Base-by-base conservation (phyloP, 2,113 vertebrate genomes). In the Cyprinodon variegatus region DNA sequence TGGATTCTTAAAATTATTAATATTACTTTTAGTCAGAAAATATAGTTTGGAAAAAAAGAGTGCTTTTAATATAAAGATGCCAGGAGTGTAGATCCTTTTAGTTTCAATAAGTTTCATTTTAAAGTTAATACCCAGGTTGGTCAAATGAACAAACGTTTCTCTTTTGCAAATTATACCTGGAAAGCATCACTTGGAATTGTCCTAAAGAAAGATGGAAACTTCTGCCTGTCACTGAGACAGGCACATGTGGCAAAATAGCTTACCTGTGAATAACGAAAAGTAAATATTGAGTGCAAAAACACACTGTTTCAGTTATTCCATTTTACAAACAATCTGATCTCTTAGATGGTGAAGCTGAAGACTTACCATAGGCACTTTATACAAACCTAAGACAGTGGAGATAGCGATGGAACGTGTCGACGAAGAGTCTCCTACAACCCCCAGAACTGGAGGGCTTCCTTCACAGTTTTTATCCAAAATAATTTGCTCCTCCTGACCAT, bases 391-490 rank as follows among this genome's bases (percentile, higher is more conserved):
- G 2, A 90, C 85, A 70, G 81, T 83, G 46, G 93, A 92, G 46
- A 90, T 89, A 14, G 91, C 88, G 53, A 94, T 92, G 40, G 91
- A 85, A 37, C 80, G 67, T 45, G 91, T 89, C 1, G 92, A 93
- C 7, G 74, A 84, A 0, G 93, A 72, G 70, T 93, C 91, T 15
- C 91, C 92, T 2, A 94, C 86, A 64, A 94, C 88, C 13, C 85
- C 92, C 43, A 92, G 40, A 17, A 94, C 84, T 8, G 90, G 89
- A 20, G 90, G 88, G 1, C 48, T 74, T 13, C 87, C 87, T 43
- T 15, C 46, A 68, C 93, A 94, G 20, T n/a, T 81, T 50, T 81
- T 14, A 13, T 82, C 22, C 3, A 81, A 64, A 10, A 81, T 0
- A 37, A 69, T 59, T 20, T 86, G 69, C 15, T 89, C 75, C 14